Base-by-base conservation (phyloP, 2,113 vertebrate genomes). In the Cyprinodon variegatus region DNA sequence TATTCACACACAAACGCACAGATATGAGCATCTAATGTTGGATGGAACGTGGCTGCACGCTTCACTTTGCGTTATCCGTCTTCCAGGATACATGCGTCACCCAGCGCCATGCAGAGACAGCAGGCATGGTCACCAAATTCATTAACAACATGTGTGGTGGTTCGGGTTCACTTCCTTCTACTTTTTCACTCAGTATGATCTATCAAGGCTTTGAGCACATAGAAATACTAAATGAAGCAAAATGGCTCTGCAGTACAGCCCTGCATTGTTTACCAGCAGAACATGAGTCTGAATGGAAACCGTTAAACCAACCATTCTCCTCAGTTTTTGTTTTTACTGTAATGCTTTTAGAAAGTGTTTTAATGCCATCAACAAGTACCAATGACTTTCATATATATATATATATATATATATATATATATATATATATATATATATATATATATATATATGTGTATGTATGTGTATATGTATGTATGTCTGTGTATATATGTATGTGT, bases 61-160 rank as follows among this genome's bases (percentile, higher is more conserved):
- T 40, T 22, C 66, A 60, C 64, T 79, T 84, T 79, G 73, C 68
- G 37, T 74, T 72, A 87, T 88, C 82, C 82, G 86, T 88, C 86
- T 82, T 81, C 80, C 78, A 61, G 80, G 65, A 64, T 74, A 82
- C 88, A 88, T 78, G 80, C 83, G 86, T 86, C 83, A 80, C 46
- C 67, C 66, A 64, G 61, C 15, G 72, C 50, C 69, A 76, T 72
- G 65, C 72, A 46, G 76, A 84, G 77, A 78, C 74, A 83, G 83
- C 70, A 75, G 81, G 81, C 61, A n/a, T 79, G 84, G 78, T 84
- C 41, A 39, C 78, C 86, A 82, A 79, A 85, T 87, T 87, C 88
- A 88, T 90, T 87, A 90, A 70, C 78, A 53, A 48, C 65, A 20
- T 75, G 88, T 90, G 74, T 76, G 72, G 82, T 67, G 77, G 72